A percentile compares a stretch with the other conserved stretches of the same genome.
Evolutionary conservation across 1,140 invertebrate genomes (phyloP).

Genomic region (Drosophila tropicalis): DNA sequence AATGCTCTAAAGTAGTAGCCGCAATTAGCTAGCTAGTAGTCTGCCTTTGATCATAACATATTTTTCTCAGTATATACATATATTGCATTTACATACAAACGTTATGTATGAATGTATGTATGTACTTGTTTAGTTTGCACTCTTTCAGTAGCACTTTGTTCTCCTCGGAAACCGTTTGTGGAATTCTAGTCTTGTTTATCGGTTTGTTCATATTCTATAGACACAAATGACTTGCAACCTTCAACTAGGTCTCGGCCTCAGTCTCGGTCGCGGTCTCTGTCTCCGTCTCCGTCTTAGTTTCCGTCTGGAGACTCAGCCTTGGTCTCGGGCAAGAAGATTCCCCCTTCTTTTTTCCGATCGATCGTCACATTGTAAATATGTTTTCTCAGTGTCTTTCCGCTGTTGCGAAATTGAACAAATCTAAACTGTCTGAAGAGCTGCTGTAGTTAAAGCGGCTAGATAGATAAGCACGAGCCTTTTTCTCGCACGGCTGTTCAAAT

Average conservation of each 20-base stretch:
- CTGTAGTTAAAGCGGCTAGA: not conserved
- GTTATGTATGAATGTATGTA: too few relatives aligned
- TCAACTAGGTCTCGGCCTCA: conserved; percentile 29
- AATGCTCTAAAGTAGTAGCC: too few relatives aligned
- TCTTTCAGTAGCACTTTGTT: conserved; percentile 1
- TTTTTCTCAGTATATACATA: too few relatives aligned
- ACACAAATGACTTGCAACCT: conserved; percentile 27
- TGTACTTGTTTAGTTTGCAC: not conserved
- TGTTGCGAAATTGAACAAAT: conserved; percentile 49
- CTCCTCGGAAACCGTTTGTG: not conserved
- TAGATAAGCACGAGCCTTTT: conserved; percentile 66
- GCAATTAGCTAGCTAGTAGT: too few relatives aligned
- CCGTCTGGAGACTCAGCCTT: not conserved
- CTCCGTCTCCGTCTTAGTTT: not conserved
- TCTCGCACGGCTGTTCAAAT: conserved; percentile 73
- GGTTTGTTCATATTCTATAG: conserved; percentile 10
- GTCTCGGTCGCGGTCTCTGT: too few relatives aligned
- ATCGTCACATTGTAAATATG: conserved; percentile 15
- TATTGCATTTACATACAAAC: too few relatives aligned
- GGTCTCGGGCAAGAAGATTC: not conserved
- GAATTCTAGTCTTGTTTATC: conserved; percentile 7
- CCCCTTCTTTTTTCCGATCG: not conserved
- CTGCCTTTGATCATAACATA: too few relatives aligned
- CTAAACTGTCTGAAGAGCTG: not conserved
- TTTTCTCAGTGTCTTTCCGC: conserved; percentile 44